Percentiles rank a stretch among this genome's conserved stretches.
These are phyloP conservation scores for Polypedilum vanderplanki DNA, from an alignment of 1,140 invertebrate species.

Conservation along the genomic window DNA sequence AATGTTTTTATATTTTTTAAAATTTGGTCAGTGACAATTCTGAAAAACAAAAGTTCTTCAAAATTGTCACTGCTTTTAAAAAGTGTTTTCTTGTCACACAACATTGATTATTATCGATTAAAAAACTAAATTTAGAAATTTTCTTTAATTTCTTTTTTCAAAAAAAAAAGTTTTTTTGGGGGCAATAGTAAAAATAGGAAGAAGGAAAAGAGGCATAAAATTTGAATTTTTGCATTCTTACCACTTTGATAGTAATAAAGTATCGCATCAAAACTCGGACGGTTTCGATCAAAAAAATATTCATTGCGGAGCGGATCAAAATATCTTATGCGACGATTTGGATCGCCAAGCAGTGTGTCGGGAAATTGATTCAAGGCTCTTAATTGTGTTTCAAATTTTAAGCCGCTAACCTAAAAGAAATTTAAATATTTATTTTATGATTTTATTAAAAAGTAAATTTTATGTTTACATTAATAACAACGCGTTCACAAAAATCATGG, in stretches of 20 bases:
- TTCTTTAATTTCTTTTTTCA: no score
- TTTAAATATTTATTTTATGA: no score
- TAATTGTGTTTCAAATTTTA: constrained; percentile 97
- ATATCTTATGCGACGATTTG: constrained; percentile 87
- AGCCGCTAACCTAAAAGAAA: constrained; percentile 77
- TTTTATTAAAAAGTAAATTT: background rate
- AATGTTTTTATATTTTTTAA: no score
- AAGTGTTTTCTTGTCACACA: background rate
- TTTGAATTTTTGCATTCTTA: constrained; percentile 32
- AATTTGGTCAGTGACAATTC: no score
- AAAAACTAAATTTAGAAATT: no score
- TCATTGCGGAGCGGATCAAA: constrained; percentile 98
- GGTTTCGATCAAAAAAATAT: constrained; percentile 99
- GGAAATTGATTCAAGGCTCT: constrained; percentile 97
- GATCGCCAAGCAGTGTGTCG: constrained; percentile 94
- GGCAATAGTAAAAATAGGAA: no score
- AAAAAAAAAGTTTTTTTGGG: no score
- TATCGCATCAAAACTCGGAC: constrained; percentile 96
- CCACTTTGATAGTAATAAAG: constrained; percentile 98
- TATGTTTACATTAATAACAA: constrained; percentile 96
- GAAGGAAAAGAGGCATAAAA: no score
- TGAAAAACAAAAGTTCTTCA: no score
- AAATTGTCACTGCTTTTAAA: no score
- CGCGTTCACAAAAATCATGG: constrained; percentile 93
- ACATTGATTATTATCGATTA: constrained; percentile 2